Conservation (phyloP, 1,140 invertebrate genomes). For the Danaus plexippus region DNA sequence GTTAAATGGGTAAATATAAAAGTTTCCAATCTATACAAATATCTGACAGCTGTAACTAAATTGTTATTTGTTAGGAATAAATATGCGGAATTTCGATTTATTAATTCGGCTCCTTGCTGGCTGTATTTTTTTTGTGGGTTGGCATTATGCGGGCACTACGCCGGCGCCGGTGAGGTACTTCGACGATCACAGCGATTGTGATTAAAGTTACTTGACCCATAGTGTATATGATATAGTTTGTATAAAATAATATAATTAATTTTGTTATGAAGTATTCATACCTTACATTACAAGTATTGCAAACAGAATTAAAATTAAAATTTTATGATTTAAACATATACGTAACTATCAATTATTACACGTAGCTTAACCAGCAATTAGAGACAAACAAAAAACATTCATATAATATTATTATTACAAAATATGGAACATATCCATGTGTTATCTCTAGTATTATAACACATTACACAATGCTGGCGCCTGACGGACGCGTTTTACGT, state of each 20-base stretch:
- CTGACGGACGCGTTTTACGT: constrained; percentile 31
- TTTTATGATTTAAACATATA: too few relatives aligned
- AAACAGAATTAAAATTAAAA: too few relatives aligned
- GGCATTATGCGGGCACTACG: constrained; percentile 21
- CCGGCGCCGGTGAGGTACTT: constrained; percentile 30
- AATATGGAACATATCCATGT: background rate
- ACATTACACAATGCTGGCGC: constrained; percentile 33
- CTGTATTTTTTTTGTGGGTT: constrained; percentile 18
- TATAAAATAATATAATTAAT: background rate
- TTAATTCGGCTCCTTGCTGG: constrained; percentile 12
- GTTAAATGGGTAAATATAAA: too few relatives aligned
- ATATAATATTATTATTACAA: background rate
- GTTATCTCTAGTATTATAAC: constrained; percentile 3
- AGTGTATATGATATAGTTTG: constrained; percentile 10
- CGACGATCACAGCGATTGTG: constrained; percentile 47
- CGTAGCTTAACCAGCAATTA: too few relatives aligned
- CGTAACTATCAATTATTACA: too few relatives aligned
- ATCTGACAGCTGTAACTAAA: too few relatives aligned
- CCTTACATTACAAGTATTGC: too few relatives aligned
- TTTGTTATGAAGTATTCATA: background rate
- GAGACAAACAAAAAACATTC: too few relatives aligned
- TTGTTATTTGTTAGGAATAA: too few relatives aligned
- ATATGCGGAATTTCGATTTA: constrained; percentile 9
- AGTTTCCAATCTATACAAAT: too few relatives aligned
- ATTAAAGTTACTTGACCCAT: constrained; percentile 38